Conservation (phyloP, 2,113 vertebrate species). For the Festucalex cinctus region DNA sequence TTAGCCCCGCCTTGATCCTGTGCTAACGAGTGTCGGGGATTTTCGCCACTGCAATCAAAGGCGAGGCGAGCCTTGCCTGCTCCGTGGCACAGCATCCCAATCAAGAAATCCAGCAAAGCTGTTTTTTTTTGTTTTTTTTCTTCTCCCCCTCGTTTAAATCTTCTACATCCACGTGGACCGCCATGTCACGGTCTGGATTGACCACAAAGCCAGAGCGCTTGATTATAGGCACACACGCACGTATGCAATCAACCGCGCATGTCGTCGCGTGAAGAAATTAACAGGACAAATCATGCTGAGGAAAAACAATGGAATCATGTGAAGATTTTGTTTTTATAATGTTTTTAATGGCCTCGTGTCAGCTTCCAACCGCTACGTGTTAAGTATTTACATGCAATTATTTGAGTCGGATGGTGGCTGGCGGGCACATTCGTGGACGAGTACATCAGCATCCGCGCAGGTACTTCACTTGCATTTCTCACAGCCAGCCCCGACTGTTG, state of each 20-base stretch:
- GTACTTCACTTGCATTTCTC: constrained; percentile 71
- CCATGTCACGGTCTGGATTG: constrained; percentile 34
- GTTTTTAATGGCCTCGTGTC: constrained; percentile 41
- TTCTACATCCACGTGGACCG: constrained; percentile 25
- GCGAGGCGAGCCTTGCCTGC: constrained; percentile 22
- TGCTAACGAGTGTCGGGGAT: constrained; percentile 45
- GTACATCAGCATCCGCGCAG: constrained; percentile 43
- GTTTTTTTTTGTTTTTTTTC: constrained; percentile 4
- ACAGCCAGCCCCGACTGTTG: constrained; percentile 60
- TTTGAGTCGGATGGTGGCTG: constrained; percentile 47
- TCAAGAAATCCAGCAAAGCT: constrained; percentile 32
- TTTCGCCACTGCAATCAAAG: constrained; percentile 59
- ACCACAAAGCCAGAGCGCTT: constrained; percentile 35
- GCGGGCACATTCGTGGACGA: constrained; percentile 47
- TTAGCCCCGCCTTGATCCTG: constrained; percentile 37
- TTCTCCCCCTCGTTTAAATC: constrained; percentile 29
- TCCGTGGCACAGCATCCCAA: constrained; percentile 29
- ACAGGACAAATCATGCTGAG: neutral
- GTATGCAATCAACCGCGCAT: constrained; percentile 33
- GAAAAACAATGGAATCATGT: constrained; percentile 28
- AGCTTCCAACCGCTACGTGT: constrained; percentile 38
- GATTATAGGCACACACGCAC: constrained; percentile 38
- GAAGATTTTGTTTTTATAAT: constrained; percentile 47
- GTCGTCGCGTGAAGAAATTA: constrained; percentile 11
- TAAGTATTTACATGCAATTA: constrained; percentile 59